Evolutionary conservation across 1,140 invertebrate genomes (phyloP), one percentile per base, ranked within the genome.

Genomic region (Venturia canescens): DNA sequence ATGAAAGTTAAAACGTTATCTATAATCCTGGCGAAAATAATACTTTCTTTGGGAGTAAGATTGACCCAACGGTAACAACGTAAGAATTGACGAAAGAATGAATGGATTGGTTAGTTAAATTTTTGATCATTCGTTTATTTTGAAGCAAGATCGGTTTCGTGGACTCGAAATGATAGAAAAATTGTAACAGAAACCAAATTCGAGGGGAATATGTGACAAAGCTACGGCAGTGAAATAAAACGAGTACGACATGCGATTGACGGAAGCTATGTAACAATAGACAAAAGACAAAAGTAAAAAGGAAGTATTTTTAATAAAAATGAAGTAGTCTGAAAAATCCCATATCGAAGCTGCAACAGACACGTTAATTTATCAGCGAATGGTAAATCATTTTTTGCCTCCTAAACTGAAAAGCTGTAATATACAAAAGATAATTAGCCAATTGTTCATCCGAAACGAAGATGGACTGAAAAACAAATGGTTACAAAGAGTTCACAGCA

Each of bases 381-480:
- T 13, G 1, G 3, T n/a, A 63, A 4, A 63, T 11, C 3, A 29
- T 66, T 15, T 66, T 66, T 66, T 66, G 13, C 23, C 23, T 23
- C 60, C 60, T 27, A 27, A 23, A 66, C 13, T 66, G 21, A 66
- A 66, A 69, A 69, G 27, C 27, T 69, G 66, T 29, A 60, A 57
- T 34, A 53, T 27, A 74, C 44, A 50, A 26, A 50, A 15, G 48
- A 53, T 74, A 27, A 38, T 74, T 53, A 74, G 71, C 71, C 71
- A 74, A 74, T 60, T 23, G 50, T 76, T 76, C 29, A 31, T 69
- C 66, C 66, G n/a, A 69, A 31, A 18, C 5, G 27, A n/a, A 29
- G 66, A 69, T 9, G 18, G 3, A 69, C 27, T 31, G 66, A 69
- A 31, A 69, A 2, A 18, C n/a, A 31, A 69, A 57, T 57, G 21